Percentiles rank a stretch among this genome's conserved stretches.
Evolutionary conservation across 2,113 vertebrate genomes (phyloP).

Genomic region (Tichodroma muraria): DNA sequence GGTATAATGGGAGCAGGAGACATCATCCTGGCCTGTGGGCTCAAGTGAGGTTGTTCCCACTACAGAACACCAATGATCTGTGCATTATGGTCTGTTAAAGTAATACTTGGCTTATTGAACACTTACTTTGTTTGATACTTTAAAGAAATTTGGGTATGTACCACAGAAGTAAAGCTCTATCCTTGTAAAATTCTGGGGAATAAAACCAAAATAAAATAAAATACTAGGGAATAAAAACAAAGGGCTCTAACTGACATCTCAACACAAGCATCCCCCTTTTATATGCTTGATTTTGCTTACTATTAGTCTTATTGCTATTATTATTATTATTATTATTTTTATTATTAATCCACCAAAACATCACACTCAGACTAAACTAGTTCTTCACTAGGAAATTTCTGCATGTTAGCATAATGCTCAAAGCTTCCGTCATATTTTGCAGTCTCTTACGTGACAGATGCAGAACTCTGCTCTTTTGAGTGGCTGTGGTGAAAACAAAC

Average conservation of each 20-base stretch:
- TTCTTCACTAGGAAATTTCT: background rate
- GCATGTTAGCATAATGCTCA: background rate
- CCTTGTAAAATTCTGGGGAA: background rate
- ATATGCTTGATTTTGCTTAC: background rate
- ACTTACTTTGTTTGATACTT: background rate
- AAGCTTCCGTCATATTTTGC: background rate
- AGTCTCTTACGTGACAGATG: background rate
- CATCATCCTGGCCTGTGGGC: background rate
- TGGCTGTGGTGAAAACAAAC: background rate
- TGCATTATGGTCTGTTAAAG: conserved; percentile 2
- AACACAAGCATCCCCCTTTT: background rate
- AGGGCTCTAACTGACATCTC: background rate
- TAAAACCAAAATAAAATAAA: background rate
- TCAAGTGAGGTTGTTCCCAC: background rate
- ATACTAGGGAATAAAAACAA: background rate
- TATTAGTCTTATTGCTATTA: background rate
- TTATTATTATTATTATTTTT: background rate
- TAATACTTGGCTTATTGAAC: background rate
- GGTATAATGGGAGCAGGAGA: background rate
- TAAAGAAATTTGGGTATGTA: background rate
- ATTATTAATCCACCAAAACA: background rate
- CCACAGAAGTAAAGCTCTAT: background rate
- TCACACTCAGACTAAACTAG: background rate
- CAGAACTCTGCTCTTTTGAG: background rate
- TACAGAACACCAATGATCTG: background rate